These are phyloP conservation scores for Hybos culiciformis DNA, from an alignment of 2,888 invertebrate genomes.

Conservation along the genomic window DNA sequence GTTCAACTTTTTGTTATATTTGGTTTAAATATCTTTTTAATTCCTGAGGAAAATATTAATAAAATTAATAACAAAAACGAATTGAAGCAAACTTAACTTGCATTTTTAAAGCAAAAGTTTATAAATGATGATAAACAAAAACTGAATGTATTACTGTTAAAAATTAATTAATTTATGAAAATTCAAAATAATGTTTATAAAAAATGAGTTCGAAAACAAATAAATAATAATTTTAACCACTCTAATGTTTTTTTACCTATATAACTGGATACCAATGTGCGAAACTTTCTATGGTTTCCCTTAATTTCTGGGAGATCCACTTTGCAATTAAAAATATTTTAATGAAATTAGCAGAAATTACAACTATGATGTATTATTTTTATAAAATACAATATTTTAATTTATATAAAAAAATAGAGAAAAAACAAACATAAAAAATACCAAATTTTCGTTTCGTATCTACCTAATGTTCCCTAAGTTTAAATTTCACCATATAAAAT, in stretches of 20 bases:
- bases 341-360: not conserved
- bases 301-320: slow-evolving; percentile 98
- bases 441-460: too few relatives aligned
- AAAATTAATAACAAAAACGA: not conserved
- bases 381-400: too few relatives aligned
- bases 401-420: too few relatives aligned
- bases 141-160: slow-evolving; percentile 1
- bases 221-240: not conserved
- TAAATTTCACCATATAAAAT: too few relatives aligned
- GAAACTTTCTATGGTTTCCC: slow-evolving; percentile 98
- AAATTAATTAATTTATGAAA: not conserved
- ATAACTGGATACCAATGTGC: slow-evolving; percentile 97
- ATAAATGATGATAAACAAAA: slow-evolving; percentile 1
- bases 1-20: too few relatives aligned
- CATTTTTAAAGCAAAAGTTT: not conserved
- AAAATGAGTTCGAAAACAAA: not conserved
- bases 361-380: too few relatives aligned
- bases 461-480: too few relatives aligned
- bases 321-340: slow-evolving; percentile 37
- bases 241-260: slow-evolving; percentile 62
- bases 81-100: not conserved
- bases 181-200: slow-evolving; percentile 2
- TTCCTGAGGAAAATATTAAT: not conserved
- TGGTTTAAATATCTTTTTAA: too few relatives aligned
- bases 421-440: too few relatives aligned